Base-by-base conservation (phyloP, 2,888 invertebrate genomes). In the Metellina segmentata region DNA sequence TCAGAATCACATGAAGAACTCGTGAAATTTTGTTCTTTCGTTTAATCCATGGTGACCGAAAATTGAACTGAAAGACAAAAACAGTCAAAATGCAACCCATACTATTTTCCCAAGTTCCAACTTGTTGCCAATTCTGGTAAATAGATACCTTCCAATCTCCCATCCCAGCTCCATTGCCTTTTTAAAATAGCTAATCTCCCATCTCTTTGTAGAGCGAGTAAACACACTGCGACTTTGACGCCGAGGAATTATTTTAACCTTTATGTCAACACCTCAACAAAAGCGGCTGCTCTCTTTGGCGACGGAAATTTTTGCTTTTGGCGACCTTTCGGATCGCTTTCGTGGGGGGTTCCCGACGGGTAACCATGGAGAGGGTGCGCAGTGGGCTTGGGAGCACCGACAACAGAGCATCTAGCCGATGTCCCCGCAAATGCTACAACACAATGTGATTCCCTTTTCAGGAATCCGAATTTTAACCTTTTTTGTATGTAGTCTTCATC, bases 291-390 rank as follows among this genome's bases (percentile, higher is more conserved):
- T 78, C 16, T 20, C 34, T 13, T 87, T 87, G 87, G 87, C 87
- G 87, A 72, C 5, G 51, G n/a, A 81, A 34, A 16, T 77, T 16
- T 49, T 48, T 85, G 6, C 20, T 16, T 8, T 88, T 89, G 89
- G 89, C 89, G 89, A 74, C 69, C 48, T 72, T 88, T 53, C 61
- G 16, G 74, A 82, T 11, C 34, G 69, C 86, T 52, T 81, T 70
- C n/a, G 16, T 77, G 69, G 53, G 89, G 78, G 89, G 81, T 34
- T 78, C 81, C 81, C 51, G 49, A 70, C 20, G 83, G 83, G 89
- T 89, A 83, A 83, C 83, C 89, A 89, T 89, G 89, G 89, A 74
- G 75, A 89, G 81, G 89, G 83, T 89, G 89, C 89, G 89, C 89
- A 89, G 78, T 89, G 82, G 89, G 70, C 89, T 89, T 89, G 81